phyloP scores from a whole-genome alignment of 2,113 vertebrate genomes.

The Datnioides undecimradiatus region DNA sequence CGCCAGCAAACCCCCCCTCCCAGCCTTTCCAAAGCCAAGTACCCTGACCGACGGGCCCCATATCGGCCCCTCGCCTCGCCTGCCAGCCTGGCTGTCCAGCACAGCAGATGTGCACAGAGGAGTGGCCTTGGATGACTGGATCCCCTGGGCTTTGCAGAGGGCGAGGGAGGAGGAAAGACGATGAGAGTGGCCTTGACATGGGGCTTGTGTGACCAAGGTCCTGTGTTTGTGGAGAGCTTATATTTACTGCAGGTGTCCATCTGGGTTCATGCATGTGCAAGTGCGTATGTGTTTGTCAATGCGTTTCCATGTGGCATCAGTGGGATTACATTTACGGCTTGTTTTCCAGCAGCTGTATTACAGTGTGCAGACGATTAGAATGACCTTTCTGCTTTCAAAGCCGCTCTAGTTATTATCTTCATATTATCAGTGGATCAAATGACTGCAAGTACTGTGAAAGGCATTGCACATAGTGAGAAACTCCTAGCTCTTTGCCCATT shows the following conservation, averaged over 20 bases:
- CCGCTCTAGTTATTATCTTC: not conserved
- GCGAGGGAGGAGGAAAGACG: slow-evolving; percentile 48
- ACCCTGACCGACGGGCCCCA: slow-evolving; percentile 63
- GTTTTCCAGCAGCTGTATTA: not conserved
- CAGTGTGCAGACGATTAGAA: not conserved
- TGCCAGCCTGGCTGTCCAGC: slow-evolving; percentile 75
- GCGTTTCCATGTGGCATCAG: not conserved
- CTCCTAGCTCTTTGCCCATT: too few relatives aligned
- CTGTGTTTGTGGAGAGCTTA: slow-evolving; percentile 36
- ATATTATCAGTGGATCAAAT: not conserved
- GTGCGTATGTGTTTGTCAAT: not conserved
- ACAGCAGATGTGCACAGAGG: slow-evolving; percentile 84
- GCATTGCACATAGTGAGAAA: too few relatives aligned
- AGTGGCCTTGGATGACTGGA: slow-evolving; percentile 78
- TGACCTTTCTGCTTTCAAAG: not conserved
- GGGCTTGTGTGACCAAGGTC: slow-evolving; percentile 51
- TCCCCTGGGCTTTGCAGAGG: slow-evolving; percentile 68
- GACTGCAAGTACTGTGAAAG: too few relatives aligned
- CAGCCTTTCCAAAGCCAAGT: slow-evolving; percentile 75
- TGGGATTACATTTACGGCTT: not conserved
- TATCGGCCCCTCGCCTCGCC: slow-evolving; percentile 62
- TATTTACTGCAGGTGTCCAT: slow-evolving; percentile 31
- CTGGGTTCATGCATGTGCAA: not conserved
- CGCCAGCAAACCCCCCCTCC: slow-evolving; percentile 48
- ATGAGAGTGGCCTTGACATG: slow-evolving; percentile 66